phyloP scores from a whole-genome alignment of 2,888 invertebrate species.

The Strigamia crassipes region DNA sequence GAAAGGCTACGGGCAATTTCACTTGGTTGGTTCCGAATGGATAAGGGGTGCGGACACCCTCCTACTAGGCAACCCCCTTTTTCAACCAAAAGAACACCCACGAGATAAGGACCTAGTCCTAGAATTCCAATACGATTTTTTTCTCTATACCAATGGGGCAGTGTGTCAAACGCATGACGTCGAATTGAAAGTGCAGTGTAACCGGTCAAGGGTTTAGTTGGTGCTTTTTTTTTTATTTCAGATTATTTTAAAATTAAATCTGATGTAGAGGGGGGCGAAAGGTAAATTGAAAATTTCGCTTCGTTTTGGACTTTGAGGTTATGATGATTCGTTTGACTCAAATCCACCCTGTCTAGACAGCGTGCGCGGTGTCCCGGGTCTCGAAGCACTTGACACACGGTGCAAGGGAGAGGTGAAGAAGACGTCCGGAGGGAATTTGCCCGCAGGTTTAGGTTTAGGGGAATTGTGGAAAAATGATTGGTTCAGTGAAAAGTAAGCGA shows the following conservation, averaged over 20 bases:
- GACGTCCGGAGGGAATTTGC: constrained; percentile 12
- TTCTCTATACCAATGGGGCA: background rate
- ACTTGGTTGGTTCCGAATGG: constrained; percentile 34
- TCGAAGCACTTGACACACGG: constrained; percentile 3
- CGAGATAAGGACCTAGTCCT: constrained; percentile 35
- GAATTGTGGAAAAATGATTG: constrained; percentile 13
- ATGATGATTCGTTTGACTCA: background rate
- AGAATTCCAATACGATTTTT: background rate
- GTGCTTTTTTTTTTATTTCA: background rate
- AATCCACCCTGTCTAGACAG: constrained; percentile 5
- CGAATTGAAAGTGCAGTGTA: background rate
- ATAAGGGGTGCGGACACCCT: constrained; percentile 39
- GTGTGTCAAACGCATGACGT: background rate
- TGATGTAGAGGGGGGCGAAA: background rate
- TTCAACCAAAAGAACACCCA: constrained; percentile 39
- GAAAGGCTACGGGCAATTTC: constrained; percentile 42
- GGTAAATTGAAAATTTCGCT: background rate
- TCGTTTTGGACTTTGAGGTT: background rate
- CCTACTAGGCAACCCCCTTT: constrained; percentile 37
- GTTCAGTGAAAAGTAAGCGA: background rate
- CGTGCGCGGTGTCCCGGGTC: background rate
- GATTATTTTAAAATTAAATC: background rate
- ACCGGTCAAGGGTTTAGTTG: background rate
- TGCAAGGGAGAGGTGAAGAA: background rate
- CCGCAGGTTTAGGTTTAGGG: background rate